Evolutionary conservation across 1,140 invertebrate genomes (phyloP), one percentile per base, ranked within the genome.

Genomic region (Trichomalopsis sarcophagae): DNA sequence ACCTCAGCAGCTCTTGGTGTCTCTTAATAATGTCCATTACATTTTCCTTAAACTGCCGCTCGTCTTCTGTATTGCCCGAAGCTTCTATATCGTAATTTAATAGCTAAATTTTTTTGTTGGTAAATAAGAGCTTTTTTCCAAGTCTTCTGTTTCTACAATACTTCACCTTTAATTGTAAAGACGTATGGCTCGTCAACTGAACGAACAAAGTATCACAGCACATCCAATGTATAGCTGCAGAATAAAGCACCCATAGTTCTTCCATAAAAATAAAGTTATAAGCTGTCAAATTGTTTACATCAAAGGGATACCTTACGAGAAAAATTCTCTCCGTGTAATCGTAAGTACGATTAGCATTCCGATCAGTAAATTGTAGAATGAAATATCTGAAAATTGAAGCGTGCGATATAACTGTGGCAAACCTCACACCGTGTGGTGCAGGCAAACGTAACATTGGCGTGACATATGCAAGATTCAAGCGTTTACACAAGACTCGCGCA

Each of bases 161-260:
- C 44, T 27, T 76, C 13, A 76, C 75, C 44, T 76, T 13, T 10
- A 76, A 76, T 50, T 47, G 75, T 76, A 76, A 76, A 14, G 40
- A 76, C 7, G 44, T 50, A 44, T 76, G 75, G 0, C 40, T 47
- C 21, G 75, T 76, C 47, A 76, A 76, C 40, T 76, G 75, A 76
- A 44, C 75, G n/a, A 76, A 76, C 21, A 76, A n/a, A 27, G 75
- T 76, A 76, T 76, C 75, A 13, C 75, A 44, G 10, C 75, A 76
- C 23, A 50, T 33, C 75, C 75, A 76, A 23, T 23, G n/a, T 23
- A 76, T 47, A 47, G 11, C 44, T 10, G 40, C 44, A 50, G 10
- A 21, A 76, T 47, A 76, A 23, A 47, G 27, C 11, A 76, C 9
- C 17, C 23, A 76, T 13, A n/a, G 21, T 76, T 76, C 75, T 50